Evolutionary conservation across 2,888 invertebrate species (phyloP).

Genomic region (Boloria selene): DNA sequence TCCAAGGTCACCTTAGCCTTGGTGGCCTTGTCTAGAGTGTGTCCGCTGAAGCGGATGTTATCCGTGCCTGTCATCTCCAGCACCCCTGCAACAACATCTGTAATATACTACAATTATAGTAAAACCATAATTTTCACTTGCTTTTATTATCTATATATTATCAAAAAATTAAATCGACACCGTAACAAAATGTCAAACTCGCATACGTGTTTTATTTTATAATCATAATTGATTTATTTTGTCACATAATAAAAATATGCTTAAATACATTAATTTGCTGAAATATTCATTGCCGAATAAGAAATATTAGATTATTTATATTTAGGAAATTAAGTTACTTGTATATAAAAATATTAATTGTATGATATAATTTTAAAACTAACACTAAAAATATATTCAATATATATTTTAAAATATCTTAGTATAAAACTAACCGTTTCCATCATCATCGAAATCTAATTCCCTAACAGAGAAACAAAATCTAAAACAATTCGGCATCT

Average conservation of each 20-base stretch:
- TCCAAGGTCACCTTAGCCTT: slow-evolving; percentile 99
- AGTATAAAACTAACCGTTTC: not conserved
- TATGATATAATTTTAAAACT: too few species aligned
- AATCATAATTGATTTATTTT: too few species aligned
- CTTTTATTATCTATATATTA: too few species aligned
- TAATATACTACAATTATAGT: slow-evolving; percentile 11
- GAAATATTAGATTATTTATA: not conserved
- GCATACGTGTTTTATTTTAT: too few species aligned
- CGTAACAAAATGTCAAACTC: too few species aligned
- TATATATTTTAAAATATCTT: not conserved
- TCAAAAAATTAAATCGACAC: too few species aligned
- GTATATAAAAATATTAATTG: not conserved
- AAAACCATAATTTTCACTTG: too few species aligned
- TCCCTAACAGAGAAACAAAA: slow-evolving; percentile 1
- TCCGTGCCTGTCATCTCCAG: slow-evolving; percentile 93
- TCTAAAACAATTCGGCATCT: slow-evolving; percentile 9
- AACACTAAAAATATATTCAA: too few species aligned
- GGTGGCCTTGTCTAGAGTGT: slow-evolving; percentile 98
- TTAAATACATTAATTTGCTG: too few species aligned
- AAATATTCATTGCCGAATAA: not conserved
- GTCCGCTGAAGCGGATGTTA: slow-evolving; percentile 96
- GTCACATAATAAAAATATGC: too few species aligned
- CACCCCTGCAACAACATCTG: slow-evolving; percentile 83
- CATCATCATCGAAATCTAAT: not conserved
- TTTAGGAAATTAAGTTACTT: not conserved